These are phyloP conservation scores for Zosterops japonicus DNA, from an alignment of 2,113 vertebrate species.

Conservation along the genomic window DNA sequence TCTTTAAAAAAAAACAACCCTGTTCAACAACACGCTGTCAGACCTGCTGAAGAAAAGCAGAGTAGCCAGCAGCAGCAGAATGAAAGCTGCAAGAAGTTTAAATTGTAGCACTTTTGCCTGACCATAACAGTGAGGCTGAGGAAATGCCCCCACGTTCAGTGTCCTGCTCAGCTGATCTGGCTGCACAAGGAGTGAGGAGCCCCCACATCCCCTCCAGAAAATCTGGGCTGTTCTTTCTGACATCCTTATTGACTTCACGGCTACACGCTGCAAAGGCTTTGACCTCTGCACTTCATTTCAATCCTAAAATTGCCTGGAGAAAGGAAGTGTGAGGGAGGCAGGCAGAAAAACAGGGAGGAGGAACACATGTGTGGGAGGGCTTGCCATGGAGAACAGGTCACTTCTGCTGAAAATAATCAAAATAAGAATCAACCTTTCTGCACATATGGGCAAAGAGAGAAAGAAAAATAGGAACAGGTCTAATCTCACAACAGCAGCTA, in stretches of 20 bases:
- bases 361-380: not conserved
- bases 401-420: not conserved
- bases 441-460: not conserved
- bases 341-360: conserved; percentile 36
- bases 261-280: not conserved
- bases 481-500: not conserved
- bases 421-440: not conserved
- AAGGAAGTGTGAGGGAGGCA: conserved; percentile 52
- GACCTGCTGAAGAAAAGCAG: not conserved
- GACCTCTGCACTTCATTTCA: conserved; percentile 37
- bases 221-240: not conserved
- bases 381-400: not conserved
- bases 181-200: not conserved
- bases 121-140: not conserved
- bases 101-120: not conserved
- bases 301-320: conserved; percentile 37
- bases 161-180: not conserved
- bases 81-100: not conserved
- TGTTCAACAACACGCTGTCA: not conserved
- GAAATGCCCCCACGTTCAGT: not conserved
- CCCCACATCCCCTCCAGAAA: not conserved
- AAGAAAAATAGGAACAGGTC: not conserved
- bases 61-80: not conserved
- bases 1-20: not conserved
- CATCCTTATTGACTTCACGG: not conserved